A percentile compares a stretch with the other conserved stretches of the same genome.
Evolutionary conservation across 30 jellyfish, hydroid and myxozoan species (phyloP).

Genomic region (Turritopsis rubra): DNA sequence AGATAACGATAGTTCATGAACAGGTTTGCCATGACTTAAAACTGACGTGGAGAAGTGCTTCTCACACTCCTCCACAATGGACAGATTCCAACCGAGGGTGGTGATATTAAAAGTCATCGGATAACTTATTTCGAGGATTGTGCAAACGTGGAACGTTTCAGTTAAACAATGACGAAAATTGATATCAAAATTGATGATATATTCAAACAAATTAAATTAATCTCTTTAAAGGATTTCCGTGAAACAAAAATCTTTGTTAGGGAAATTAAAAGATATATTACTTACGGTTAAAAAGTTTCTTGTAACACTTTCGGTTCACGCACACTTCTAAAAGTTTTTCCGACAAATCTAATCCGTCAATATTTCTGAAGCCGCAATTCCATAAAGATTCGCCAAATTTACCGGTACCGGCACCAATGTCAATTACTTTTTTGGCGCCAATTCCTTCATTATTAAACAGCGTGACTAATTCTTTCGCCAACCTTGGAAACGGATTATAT

Average conservation of each 20-base stretch:
- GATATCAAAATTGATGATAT: too few species aligned
- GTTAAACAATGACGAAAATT: too few species aligned
- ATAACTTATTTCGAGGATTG: too few species aligned
- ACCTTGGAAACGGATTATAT: not conserved
- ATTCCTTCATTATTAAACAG: not conserved
- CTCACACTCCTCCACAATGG: too few species aligned
- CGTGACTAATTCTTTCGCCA: not conserved
- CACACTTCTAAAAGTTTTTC: slow-evolving; percentile 1
- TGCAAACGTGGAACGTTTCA: too few species aligned
- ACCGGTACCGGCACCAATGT: not conserved
- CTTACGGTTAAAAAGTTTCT: not conserved
- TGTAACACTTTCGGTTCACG: not conserved
- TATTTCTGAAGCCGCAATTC: not conserved
- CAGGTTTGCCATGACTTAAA: too few species aligned
- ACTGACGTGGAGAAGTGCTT: too few species aligned
- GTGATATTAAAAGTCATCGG: too few species aligned
- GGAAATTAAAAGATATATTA: not conserved
- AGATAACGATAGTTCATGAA: not conserved
- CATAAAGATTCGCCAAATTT: not conserved
- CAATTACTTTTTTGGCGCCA: not conserved
- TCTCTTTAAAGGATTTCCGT: too few species aligned
- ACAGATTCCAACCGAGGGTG: too few species aligned
- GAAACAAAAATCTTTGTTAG: too few species aligned
- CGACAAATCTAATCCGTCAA: slow-evolving; percentile 15
- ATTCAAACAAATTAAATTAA: too few species aligned